Percentiles rank a stretch among this genome's conserved stretches.
phyloP scores from a whole-genome alignment of 64 coral and sea anemone genomes.

The Catalaphyllia jardinei region DNA sequence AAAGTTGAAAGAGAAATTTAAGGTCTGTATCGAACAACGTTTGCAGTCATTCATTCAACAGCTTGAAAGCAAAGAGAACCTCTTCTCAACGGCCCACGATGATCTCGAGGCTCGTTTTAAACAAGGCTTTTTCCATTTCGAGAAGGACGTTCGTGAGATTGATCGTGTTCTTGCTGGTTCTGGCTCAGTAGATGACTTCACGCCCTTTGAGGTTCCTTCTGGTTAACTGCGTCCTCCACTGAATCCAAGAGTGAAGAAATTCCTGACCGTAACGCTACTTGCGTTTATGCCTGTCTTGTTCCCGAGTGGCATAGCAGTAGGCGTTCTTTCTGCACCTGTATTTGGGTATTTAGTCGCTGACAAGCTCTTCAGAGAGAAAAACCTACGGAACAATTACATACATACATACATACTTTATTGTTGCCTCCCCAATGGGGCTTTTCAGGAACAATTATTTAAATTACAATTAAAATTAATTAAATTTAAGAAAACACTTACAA shows the following conservation, averaged over 20 bases:
- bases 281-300: not conserved
- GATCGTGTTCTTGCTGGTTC: not conserved
- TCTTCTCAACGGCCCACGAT: not conserved
- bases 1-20: not conserved
- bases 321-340: not conserved
- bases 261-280: not conserved
- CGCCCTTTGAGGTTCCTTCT: not conserved
- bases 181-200: not conserved
- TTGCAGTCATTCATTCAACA: not conserved
- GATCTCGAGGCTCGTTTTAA: not conserved
- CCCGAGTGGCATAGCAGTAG: not conserved
- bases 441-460: too few species aligned
- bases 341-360: not conserved
- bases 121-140: not conserved
- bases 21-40: not conserved
- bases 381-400: not conserved
- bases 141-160: slow-evolving; percentile 4
- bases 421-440: too few species aligned
- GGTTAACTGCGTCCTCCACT: not conserved
- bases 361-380: not conserved
- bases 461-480: too few species aligned
- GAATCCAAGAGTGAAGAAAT: not conserved
- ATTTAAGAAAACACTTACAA: too few species aligned
- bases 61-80: not conserved
- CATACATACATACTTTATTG: too few species aligned